Conservation (phyloP, 2,888 invertebrate genomes). For the Oegoconia quadripuncta region DNA sequence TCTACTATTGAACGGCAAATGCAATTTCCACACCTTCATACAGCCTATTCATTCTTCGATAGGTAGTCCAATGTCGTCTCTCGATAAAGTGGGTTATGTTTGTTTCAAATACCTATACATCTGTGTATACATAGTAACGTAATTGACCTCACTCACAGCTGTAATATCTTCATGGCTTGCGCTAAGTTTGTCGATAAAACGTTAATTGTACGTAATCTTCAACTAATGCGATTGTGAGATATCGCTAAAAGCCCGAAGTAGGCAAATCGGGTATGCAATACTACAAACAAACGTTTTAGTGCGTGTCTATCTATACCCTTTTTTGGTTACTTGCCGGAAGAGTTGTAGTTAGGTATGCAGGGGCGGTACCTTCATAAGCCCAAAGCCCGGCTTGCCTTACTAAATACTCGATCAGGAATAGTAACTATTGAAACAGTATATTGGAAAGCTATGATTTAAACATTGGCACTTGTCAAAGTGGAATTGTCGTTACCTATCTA, state of each 20-base stretch:
- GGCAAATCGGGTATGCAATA: not conserved
- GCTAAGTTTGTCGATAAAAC: slow-evolving; percentile 1
- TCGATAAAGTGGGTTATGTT: slow-evolving; percentile 18
- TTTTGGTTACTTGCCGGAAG: too few species aligned
- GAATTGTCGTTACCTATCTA: too few species aligned
- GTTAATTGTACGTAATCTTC: not conserved
- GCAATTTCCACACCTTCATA: slow-evolving; percentile 5
- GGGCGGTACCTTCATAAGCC: too few species aligned
- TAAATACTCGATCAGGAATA: too few species aligned
- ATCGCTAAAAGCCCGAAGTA: too few species aligned
- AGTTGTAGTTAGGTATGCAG: too few species aligned
- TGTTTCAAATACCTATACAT: slow-evolving; percentile 19
- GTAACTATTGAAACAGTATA: too few species aligned
- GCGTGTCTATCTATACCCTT: too few species aligned
- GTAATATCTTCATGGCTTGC: slow-evolving; percentile 15
- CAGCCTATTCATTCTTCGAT: slow-evolving; percentile 11
- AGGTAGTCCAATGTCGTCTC: slow-evolving; percentile 24
- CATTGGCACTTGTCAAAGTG: too few species aligned
- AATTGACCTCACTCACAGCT: slow-evolving; percentile 17
- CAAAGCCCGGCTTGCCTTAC: too few species aligned
- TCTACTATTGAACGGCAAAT: slow-evolving; percentile 6
- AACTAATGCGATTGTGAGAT: not conserved
- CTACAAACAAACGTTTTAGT: too few species aligned
- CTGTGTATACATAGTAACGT: slow-evolving; percentile 26
- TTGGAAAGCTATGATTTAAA: too few species aligned